phyloP scores from a whole-genome alignment of 2,113 vertebrate genomes.

The Brachyhypopomus occidentalis region DNA sequence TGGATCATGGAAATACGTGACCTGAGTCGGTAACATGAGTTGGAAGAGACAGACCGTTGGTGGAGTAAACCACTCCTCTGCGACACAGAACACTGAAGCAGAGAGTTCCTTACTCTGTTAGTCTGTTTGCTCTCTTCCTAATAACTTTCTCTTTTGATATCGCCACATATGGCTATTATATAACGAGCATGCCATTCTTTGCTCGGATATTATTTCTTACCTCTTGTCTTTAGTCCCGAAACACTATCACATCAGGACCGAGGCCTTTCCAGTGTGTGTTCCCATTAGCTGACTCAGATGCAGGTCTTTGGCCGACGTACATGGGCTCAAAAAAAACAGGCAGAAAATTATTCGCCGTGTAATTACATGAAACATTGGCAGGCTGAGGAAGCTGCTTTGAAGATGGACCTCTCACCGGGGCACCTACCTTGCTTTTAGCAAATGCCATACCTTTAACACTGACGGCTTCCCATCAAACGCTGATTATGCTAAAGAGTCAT shows the following conservation, averaged over 20 bases:
- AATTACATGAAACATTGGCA: conserved; percentile 33
- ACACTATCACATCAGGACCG: not conserved
- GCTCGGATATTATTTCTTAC: not conserved
- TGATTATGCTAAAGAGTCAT: conserved; percentile 9
- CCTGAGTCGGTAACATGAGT: not conserved
- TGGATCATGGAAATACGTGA: not conserved
- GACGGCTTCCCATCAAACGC: conserved; percentile 6
- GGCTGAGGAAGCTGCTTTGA: conserved; percentile 4
- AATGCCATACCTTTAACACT: not conserved
- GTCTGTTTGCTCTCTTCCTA: not conserved
- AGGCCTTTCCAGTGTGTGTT: conserved; percentile 6
- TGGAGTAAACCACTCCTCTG: not conserved
- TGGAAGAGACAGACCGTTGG: not conserved
- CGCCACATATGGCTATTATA: not conserved
- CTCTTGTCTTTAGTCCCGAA: not conserved
- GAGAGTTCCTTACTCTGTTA: not conserved
- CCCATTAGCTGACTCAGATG: not conserved
- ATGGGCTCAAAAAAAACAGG: not conserved
- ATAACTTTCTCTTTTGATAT: not conserved
- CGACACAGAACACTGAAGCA: not conserved
- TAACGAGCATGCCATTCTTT: not conserved
- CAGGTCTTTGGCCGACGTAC: not conserved
- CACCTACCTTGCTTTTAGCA: conserved; percentile 17
- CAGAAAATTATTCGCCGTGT: conserved; percentile 11
- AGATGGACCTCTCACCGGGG: not conserved